Conservation (phyloP, 2,888 invertebrate species). For the Phymatocera aterrima region DNA sequence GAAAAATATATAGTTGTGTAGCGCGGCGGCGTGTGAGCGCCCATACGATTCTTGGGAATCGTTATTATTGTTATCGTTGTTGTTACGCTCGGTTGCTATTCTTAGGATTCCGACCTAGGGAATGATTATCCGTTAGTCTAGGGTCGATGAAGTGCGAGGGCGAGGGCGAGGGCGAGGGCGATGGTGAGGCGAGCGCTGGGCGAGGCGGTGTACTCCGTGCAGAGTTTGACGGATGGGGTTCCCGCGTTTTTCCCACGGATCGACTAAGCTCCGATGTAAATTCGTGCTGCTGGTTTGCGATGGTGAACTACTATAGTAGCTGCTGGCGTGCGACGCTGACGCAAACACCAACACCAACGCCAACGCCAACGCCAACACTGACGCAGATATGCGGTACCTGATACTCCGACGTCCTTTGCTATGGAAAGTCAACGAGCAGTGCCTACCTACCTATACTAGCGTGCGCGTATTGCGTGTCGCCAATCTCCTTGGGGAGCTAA, state of each 20-base stretch:
- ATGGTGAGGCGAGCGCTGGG: neutral
- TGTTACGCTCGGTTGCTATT: conserved; percentile 22
- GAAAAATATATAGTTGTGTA: neutral
- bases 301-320: neutral
- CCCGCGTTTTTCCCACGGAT: conserved; percentile 30
- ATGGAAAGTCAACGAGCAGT: neutral
- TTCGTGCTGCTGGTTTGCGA: conserved; percentile 15
- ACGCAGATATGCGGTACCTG: neutral
- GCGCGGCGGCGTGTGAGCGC: neutral
- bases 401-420: neutral
- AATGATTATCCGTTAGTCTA: conserved; percentile 14
- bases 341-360: neutral
- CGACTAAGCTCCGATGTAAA: conserved; percentile 12
- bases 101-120: conserved; percentile 29
- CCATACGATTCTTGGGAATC: neutral
- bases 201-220: neutral
- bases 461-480: conserved; percentile 29
- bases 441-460: too few relatives aligned
- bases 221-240: conserved; percentile 23
- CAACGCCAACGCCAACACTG: neutral
- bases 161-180: conserved; percentile 13
- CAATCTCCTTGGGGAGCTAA: conserved; percentile 23
- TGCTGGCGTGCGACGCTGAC: conserved; percentile 6
- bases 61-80: conserved; percentile 33
- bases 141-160: conserved; percentile 22